phyloP scores from a whole-genome alignment of 2,888 invertebrate genomes.

The Brenthis daphne region DNA sequence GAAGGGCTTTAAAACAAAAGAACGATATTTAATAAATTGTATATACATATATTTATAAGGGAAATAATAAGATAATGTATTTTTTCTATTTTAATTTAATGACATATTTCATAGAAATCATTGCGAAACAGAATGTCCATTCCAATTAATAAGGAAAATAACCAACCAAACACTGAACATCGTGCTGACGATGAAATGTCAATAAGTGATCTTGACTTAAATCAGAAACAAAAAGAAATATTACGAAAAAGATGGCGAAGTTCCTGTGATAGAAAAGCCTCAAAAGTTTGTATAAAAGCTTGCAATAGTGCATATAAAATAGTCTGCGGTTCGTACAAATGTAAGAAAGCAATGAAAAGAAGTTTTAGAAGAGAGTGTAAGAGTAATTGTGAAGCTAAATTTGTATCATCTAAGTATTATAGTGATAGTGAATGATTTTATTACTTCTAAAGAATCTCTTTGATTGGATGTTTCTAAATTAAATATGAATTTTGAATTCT shows the following conservation, averaged over 20 bases:
- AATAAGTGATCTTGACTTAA: conserved; percentile 36
- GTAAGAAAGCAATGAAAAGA: conserved; percentile 47
- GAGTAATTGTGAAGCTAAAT: conserved; percentile 46
- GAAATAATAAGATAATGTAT: too few relatives aligned
- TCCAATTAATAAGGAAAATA: not conserved
- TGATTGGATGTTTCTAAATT: not conserved
- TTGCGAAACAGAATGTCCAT: conserved; percentile 6
- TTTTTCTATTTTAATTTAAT: not conserved
- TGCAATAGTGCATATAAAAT: conserved; percentile 45
- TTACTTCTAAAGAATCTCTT: too few relatives aligned
- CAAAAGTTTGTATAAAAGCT: conserved; percentile 48
- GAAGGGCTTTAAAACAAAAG: too few relatives aligned
- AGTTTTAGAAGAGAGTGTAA: conserved; percentile 52
- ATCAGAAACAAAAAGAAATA: conserved; percentile 34
- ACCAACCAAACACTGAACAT: not conserved
- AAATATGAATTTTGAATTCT: not conserved
- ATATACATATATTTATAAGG: too few relatives aligned
- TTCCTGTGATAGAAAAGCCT: conserved; percentile 46
- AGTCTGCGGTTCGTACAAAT: conserved; percentile 46
- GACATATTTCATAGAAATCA: conserved; percentile 3
- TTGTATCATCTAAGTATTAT: conserved; percentile 21
- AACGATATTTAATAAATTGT: too few relatives aligned
- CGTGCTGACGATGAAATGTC: conserved; percentile 12
- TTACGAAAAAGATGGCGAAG: conserved; percentile 44
- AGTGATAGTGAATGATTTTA: conserved; percentile 23